These are phyloP conservation scores for Trochalopteron elliotii DNA, from an alignment of 2,113 vertebrate species.

Conservation along the genomic window DNA sequence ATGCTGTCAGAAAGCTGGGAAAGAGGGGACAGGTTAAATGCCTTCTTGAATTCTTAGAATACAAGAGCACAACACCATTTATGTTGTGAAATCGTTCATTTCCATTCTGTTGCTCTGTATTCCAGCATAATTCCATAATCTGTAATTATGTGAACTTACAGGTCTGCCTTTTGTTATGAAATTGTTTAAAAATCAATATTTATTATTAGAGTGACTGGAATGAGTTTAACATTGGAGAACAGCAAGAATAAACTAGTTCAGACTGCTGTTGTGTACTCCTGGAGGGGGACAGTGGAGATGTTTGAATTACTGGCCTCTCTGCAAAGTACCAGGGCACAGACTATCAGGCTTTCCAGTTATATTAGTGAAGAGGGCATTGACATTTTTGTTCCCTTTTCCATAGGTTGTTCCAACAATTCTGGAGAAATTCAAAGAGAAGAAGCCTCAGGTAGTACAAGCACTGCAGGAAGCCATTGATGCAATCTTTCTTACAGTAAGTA, in stretches of 20 bases:
- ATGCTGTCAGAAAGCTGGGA: neutral
- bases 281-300: neutral
- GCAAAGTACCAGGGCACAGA: neutral
- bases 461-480: constrained; percentile 97
- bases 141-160: neutral
- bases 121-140: neutral
- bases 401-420: constrained; percentile 95
- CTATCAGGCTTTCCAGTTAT: neutral
- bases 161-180: neutral
- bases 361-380: neutral
- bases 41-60: neutral
- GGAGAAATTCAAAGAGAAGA: constrained; percentile 99
- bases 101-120: neutral
- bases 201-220: neutral
- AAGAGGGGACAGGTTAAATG: neutral
- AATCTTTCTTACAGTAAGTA: constrained; percentile 94
- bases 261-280: neutral
- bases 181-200: neutral
- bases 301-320: neutral
- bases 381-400: neutral
- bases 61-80: neutral
- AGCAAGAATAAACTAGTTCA: neutral
- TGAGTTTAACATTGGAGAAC: neutral
- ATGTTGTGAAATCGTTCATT: neutral
- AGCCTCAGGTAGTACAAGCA: constrained; percentile 94